phyloP scores from a whole-genome alignment of 2,797 vertebrate species.

The Euthynnus affinis region DNA sequence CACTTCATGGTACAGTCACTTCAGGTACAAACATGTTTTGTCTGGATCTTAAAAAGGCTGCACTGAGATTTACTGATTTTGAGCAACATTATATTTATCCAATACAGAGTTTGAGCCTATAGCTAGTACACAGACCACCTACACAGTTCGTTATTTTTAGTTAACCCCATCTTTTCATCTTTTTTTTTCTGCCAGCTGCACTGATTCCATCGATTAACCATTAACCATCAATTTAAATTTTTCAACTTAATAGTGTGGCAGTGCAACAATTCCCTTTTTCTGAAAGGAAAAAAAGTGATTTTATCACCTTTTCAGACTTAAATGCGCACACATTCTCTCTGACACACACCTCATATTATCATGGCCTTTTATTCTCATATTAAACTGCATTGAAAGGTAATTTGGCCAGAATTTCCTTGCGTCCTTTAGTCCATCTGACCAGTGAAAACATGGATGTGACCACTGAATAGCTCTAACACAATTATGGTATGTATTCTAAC shows the following conservation, averaged over 20 bases:
- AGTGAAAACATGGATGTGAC: not conserved
- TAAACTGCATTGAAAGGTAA: not conserved
- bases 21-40: not conserved
- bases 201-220: not conserved
- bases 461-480: not conserved
- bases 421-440: not conserved
- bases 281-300: not conserved
- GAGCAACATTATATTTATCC: not conserved
- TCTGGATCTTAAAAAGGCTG: not conserved
- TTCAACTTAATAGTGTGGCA: not conserved
- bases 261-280: not conserved
- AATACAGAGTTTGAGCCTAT: not conserved
- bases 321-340: not conserved
- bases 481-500: not conserved
- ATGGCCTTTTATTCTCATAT: not conserved
- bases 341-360: not conserved
- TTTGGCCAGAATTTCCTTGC: not conserved
- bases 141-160: slow-evolving; percentile 3
- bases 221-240: no score
- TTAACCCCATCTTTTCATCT: not conserved
- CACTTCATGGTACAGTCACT: not conserved
- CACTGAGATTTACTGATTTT: not conserved
- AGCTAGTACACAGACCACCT: slow-evolving; percentile 2
- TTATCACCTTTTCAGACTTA: not conserved
- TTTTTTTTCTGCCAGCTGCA: slow-evolving; percentile 11